phyloP scores from a whole-genome alignment of 2,888 invertebrate genomes.

The Thecophora atra region DNA sequence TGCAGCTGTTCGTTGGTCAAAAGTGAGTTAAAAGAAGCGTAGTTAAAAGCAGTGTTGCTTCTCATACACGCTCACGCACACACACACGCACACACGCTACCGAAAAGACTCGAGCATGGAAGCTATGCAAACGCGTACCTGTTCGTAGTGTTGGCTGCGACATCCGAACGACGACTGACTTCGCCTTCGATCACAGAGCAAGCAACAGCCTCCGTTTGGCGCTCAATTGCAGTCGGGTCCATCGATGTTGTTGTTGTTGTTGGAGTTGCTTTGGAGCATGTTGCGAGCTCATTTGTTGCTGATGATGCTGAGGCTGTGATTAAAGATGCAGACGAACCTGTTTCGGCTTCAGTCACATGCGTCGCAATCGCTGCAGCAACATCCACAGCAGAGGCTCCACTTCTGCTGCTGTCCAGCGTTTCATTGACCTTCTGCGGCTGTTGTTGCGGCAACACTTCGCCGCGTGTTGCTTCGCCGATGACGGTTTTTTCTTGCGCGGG shows the following conservation, averaged over 20 bases:
- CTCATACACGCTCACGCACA: not conserved
- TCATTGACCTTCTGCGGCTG: constrained; percentile 28
- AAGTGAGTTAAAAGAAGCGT: not conserved
- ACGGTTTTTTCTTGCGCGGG: constrained; percentile 38
- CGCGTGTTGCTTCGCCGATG: constrained; percentile 37
- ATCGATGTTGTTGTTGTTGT: constrained; percentile 38
- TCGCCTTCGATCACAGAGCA: constrained; percentile 53
- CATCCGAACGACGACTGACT: constrained; percentile 64
- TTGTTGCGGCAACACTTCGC: constrained; percentile 38
- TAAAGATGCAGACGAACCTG: constrained; percentile 9
- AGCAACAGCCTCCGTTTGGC: constrained; percentile 47
- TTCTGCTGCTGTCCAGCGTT: constrained; percentile 14
- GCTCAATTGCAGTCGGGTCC: constrained; percentile 28
- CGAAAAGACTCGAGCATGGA: not conserved
- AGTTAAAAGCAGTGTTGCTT: not conserved
- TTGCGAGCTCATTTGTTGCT: constrained; percentile 16
- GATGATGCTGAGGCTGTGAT: constrained; percentile 9
- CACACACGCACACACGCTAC: not conserved
- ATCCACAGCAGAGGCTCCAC: constrained; percentile 31
- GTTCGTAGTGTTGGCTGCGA: constrained; percentile 60
- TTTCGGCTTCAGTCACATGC: constrained; percentile 21
- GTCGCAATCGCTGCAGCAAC: constrained; percentile 31
- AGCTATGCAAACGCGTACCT: constrained; percentile 57
- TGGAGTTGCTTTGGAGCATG: constrained; percentile 19
- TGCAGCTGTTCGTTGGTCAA: not conserved